Evolutionary conservation across 2,113 vertebrate genomes (phyloP).

Genomic region (Struthidea cinerea): DNA sequence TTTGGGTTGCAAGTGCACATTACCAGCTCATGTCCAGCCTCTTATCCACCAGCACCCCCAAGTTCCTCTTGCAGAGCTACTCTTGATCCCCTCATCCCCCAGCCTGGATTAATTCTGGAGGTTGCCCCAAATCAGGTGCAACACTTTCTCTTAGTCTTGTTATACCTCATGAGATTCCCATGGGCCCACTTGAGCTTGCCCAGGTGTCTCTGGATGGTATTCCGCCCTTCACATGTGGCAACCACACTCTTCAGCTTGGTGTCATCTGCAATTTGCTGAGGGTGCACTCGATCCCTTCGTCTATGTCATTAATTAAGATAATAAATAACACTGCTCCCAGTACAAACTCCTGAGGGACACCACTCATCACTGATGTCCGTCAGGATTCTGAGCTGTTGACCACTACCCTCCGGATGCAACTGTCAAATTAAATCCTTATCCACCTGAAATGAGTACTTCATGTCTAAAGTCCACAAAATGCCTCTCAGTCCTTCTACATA

Average conservation of each 20-base stretch:
- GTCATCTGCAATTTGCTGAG: neutral
- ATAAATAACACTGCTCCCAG: neutral
- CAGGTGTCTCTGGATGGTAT: too few species aligned
- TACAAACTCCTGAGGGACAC: neutral
- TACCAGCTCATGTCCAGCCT: neutral
- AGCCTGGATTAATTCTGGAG: fast-evolving
- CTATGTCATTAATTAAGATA: neutral
- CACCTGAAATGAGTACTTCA: neutral
- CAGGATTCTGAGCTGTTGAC: neutral
- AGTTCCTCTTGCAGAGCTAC: fast-evolving
- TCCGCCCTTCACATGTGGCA: fast-evolving
- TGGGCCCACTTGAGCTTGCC: neutral
- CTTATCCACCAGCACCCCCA: neutral
- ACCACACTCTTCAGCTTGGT: neutral
- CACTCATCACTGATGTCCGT: neutral
- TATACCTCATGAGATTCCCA: neutral
- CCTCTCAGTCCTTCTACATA: neutral
- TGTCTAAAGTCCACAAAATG: neutral
- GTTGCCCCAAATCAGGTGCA: neutral
- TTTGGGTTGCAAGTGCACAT: neutral
- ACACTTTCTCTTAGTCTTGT: neutral
- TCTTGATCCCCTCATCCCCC: neutral
- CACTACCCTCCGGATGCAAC: fast-evolving
- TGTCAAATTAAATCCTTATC: neutral
- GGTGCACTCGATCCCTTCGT: fast-evolving